A percentile compares a stretch with the other conserved stretches of the same genome.
Conservation (phyloP, 2,113 vertebrate species). For the Varanus komodoensis region DNA sequence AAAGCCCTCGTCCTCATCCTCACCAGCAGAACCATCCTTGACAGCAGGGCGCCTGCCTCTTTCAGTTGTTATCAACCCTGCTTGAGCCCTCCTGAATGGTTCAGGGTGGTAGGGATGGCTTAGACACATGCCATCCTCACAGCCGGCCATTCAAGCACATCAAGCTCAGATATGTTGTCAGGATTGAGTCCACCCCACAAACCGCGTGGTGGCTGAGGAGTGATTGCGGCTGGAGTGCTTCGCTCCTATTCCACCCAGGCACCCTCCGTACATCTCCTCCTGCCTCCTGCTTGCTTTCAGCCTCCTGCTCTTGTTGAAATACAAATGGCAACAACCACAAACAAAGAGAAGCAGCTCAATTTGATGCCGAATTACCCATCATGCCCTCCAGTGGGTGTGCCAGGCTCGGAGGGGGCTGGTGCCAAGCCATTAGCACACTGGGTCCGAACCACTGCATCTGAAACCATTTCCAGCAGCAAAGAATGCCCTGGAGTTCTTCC, state of each 20-base stretch:
- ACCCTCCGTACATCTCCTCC: neutral
- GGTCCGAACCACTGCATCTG: constrained; percentile 43
- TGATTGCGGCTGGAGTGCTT: neutral
- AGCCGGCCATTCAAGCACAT: neutral
- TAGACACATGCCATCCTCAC: neutral
- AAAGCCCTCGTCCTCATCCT: too few relatives aligned
- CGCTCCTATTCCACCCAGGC: too few relatives aligned
- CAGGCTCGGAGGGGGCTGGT: constrained; percentile 36
- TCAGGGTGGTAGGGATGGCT: neutral
- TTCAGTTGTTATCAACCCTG: neutral
- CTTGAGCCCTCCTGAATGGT: neutral
- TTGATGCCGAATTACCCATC: constrained; percentile 54
- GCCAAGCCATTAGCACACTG: constrained; percentile 52
- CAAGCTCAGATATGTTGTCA: neutral
- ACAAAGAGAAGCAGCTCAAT: constrained; percentile 53
- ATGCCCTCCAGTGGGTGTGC: constrained; percentile 50
- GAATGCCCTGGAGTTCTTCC: constrained; percentile 28
- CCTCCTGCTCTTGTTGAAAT: neutral
- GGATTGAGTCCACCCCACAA: neutral
- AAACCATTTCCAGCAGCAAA: neutral
- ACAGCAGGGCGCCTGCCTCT: too few relatives aligned
- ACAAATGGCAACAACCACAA: constrained; percentile 53
- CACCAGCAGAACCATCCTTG: too few relatives aligned
- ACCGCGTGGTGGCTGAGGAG: neutral
- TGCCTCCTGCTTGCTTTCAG: neutral